phyloP scores from a whole-genome alignment of 2,113 vertebrate genomes.

The Gnathonemus longibarbis region DNA sequence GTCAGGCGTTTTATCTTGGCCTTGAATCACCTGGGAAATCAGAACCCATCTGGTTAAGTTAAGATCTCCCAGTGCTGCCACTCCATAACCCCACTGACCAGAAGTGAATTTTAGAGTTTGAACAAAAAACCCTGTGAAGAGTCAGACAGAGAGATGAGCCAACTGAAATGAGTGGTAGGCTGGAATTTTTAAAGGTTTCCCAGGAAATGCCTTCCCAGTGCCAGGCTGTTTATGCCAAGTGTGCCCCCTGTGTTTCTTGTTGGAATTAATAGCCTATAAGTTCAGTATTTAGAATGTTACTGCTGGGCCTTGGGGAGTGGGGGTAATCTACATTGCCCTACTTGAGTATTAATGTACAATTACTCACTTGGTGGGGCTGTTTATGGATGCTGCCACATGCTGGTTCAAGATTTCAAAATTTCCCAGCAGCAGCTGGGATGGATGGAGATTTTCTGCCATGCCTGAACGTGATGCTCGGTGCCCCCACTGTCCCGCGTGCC shows the following conservation, averaged over 20 bases:
- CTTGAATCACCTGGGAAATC: not conserved
- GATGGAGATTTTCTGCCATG: not conserved
- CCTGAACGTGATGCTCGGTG: not conserved
- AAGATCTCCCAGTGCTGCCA: not conserved
- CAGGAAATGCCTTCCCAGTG: constrained; percentile 10
- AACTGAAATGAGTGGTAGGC: not conserved
- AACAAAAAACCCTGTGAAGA: not conserved
- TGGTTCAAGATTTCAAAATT: constrained; percentile 16
- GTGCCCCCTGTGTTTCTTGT: not conserved
- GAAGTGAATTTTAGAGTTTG: not conserved
- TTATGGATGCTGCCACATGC: not conserved
- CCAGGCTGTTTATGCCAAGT: constrained; percentile 11
- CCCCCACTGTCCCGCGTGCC: not conserved
- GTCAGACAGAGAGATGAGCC: not conserved
- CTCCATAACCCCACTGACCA: not conserved
- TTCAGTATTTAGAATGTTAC: constrained; percentile 1
- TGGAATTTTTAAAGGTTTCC: constrained; percentile 7
- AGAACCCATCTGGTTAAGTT: not conserved
- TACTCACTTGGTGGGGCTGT: constrained; percentile 8
- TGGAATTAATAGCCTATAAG: constrained; percentile 5
- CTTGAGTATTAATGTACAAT: constrained; percentile 18
- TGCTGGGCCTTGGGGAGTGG: constrained; percentile 15
- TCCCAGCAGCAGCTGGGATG: not conserved
- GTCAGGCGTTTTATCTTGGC: not conserved
- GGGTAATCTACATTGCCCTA: not conserved